A percentile compares a stretch with the other conserved stretches of the same genome.
phyloP scores from a whole-genome alignment of 2,113 vertebrate species.

The Psettodes erumei region DNA sequence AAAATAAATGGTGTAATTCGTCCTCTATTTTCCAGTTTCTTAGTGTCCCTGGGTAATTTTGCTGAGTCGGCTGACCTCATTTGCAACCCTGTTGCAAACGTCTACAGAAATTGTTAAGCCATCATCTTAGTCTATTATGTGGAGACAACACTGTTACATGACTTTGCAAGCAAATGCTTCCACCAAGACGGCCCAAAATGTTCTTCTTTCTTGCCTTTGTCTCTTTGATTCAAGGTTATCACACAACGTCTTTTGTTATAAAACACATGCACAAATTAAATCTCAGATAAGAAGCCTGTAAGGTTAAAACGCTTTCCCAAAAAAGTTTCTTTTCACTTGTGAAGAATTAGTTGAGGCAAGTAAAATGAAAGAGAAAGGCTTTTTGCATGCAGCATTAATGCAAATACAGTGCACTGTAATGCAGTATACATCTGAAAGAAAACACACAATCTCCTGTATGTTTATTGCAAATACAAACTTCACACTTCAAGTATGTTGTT shows the following conservation, averaged over 20 bases:
- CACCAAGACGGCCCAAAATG: not conserved
- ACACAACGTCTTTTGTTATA: not conserved
- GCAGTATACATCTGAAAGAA: not conserved
- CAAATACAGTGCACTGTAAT: not conserved
- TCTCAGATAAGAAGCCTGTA: not conserved
- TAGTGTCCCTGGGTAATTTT: constrained; percentile 13
- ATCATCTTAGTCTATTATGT: constrained; percentile 24
- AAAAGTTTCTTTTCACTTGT: not conserved
- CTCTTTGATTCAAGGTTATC: constrained; percentile 27
- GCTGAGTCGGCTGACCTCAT: constrained; percentile 46
- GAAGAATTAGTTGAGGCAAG: not conserved
- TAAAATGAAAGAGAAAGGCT: not conserved
- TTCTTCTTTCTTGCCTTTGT: not conserved
- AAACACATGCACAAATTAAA: not conserved
- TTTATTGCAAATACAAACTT: not conserved
- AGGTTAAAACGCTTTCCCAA: not conserved
- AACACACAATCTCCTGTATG: not conserved
- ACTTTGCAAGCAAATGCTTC: not conserved
- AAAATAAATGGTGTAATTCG: constrained; percentile 27
- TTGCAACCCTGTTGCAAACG: constrained; percentile 40
- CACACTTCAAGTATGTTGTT: no score
- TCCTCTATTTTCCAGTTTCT: constrained; percentile 16
- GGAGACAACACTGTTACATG: not conserved
- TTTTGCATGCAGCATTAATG: not conserved
- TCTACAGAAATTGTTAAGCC: constrained; percentile 23